Evolutionary conservation across 2,113 vertebrate genomes (phyloP).

Genomic region (Oxyruncus cristatus): DNA sequence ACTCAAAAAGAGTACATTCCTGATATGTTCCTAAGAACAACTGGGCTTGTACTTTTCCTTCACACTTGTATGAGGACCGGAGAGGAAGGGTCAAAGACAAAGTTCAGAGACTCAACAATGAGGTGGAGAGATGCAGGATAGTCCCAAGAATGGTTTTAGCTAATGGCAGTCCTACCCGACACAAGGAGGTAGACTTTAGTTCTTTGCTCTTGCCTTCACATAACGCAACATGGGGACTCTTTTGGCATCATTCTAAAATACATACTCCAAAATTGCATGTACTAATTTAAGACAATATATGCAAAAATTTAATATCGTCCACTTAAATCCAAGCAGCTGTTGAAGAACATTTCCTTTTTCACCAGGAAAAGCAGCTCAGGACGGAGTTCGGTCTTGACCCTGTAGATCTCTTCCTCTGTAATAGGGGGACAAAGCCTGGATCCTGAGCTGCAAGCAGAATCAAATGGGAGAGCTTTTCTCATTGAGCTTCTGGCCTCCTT

Average conservation of each 20-base stretch:
- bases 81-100: not conserved
- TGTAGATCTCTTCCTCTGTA: not conserved
- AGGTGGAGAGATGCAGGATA: not conserved
- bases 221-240: not conserved
- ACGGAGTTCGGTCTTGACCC: fast-evolving
- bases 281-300: not conserved
- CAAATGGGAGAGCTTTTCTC: not conserved
- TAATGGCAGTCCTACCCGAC: not conserved
- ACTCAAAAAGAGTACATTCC: not conserved
- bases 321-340: not conserved
- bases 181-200: not conserved
- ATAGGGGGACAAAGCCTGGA: not conserved
- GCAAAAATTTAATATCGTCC: not conserved
- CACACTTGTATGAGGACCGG: not conserved
- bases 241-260: not conserved
- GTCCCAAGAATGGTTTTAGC: not conserved
- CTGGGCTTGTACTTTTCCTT: not conserved
- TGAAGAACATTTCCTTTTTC: not conserved
- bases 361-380: not conserved
- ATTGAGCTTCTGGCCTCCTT: not conserved
- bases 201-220: not conserved
- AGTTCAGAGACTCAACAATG: not conserved
- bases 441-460: not conserved
- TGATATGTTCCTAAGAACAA: not conserved
- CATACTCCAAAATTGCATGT: not conserved